Percentiles rank a stretch among this genome's conserved stretches.
phyloP scores from a whole-genome alignment of 2,797 vertebrate genomes.

The Oryzias dopingdopingensis region DNA sequence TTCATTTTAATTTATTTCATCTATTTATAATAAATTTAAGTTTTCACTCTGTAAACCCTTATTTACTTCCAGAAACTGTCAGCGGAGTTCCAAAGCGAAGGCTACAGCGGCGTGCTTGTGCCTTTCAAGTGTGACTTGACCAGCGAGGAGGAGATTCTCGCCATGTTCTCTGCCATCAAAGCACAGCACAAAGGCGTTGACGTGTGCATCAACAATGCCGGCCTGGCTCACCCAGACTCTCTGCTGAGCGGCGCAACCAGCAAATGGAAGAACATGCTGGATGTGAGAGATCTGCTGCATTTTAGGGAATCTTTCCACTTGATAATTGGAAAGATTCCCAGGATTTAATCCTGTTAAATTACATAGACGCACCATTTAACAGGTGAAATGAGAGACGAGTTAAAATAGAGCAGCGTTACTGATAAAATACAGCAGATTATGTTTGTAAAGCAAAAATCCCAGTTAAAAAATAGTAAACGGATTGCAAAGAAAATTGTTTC shows the following conservation, averaged over 20 bases:
- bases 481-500: too few relatives aligned
- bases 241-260: conserved; percentile 81
- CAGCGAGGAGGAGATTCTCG: conserved; percentile 85
- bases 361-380: neutral
- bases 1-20: too few relatives aligned
- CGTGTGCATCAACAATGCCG: conserved; percentile 91
- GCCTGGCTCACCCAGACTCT: conserved; percentile 78
- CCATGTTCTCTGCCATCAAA: conserved; percentile 87
- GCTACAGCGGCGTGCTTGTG: conserved; percentile 80
- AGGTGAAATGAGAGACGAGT: too few relatives aligned
- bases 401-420: too few relatives aligned
- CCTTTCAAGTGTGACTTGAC: conserved; percentile 87
- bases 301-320: neutral
- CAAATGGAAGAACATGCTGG: conserved; percentile 83
- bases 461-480: too few relatives aligned
- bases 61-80: conserved; percentile 77
- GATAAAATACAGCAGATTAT: too few relatives aligned
- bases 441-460: too few relatives aligned
- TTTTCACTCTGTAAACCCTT: too few relatives aligned
- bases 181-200: conserved; percentile 84
- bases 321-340: too few relatives aligned
- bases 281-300: neutral
- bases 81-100: conserved; percentile 81
- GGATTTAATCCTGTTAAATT: neutral
- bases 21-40: too few relatives aligned